phyloP scores from a whole-genome alignment of 2,888 invertebrate species.

The Seladonia tumulorum region DNA sequence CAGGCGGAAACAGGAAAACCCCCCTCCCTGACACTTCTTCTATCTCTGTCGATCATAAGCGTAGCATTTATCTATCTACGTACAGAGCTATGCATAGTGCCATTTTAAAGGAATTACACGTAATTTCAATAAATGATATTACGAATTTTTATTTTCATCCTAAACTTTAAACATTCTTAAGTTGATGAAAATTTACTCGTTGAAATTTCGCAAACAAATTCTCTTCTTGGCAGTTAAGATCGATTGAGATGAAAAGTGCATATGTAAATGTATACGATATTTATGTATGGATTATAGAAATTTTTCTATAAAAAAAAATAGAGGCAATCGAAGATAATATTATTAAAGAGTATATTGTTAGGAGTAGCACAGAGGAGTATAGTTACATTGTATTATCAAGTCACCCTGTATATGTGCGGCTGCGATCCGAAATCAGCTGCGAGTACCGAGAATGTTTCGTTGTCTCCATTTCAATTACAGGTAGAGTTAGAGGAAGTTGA shows the following conservation, averaged over 20 bases:
- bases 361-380: not conserved
- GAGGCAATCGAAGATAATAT: slow-evolving; percentile 15
- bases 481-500: not conserved
- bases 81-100: not conserved
- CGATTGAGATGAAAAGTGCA: slow-evolving; percentile 8
- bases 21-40: slow-evolving; percentile 64
- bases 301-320: not conserved
- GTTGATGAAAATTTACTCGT: not conserved
- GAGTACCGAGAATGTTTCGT: slow-evolving; percentile 36
- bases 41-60: slow-evolving; percentile 48
- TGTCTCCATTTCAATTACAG: not conserved
- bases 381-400: slow-evolving; percentile 27
- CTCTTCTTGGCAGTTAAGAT: not conserved
- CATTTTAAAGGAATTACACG: slow-evolving; percentile 12
- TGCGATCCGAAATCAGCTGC: slow-evolving; percentile 56
- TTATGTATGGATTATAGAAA: not conserved
- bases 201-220: not conserved
- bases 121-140: not conserved
- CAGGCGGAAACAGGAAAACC: slow-evolving; percentile 81
- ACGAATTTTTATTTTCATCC: not conserved
- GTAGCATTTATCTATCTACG: slow-evolving; percentile 6
- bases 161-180: not conserved
- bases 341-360: slow-evolving; percentile 21
- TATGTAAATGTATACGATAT: not conserved
- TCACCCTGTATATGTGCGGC: slow-evolving; percentile 30